Evolutionary conservation across 2,113 vertebrate genomes (phyloP).

Genomic region (Hemichromis elongatus): DNA sequence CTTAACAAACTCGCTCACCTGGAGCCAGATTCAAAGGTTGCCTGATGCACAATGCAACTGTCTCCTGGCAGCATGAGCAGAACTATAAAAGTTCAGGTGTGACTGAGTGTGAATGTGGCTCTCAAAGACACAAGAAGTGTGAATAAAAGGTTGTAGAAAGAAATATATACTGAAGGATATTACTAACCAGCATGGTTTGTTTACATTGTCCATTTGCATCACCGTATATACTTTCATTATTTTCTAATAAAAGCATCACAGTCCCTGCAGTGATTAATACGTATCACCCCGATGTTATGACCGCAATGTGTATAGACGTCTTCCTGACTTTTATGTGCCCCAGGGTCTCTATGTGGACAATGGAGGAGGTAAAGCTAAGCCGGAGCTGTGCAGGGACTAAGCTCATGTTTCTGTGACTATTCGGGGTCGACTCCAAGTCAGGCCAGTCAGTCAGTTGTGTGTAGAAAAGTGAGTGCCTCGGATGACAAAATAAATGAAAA

Average conservation of each 20-base stretch:
- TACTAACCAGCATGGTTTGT: neutral
- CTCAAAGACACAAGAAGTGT: neutral
- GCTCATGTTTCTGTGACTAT: slow-evolving; percentile 63
- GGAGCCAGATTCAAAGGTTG: slow-evolving; percentile 71
- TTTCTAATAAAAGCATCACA: neutral
- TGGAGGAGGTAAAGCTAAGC: slow-evolving; percentile 40
- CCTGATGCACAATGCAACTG: slow-evolving; percentile 26
- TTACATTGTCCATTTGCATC: neutral
- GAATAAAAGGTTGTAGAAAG: neutral
- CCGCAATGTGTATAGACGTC: neutral
- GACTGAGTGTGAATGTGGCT: neutral
- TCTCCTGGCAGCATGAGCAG: slow-evolving; percentile 21
- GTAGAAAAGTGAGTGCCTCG: slow-evolving; percentile 25
- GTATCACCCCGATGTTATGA: neutral
- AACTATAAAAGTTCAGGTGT: slow-evolving; percentile 3
- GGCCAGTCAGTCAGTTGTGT: neutral
- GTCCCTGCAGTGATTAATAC: neutral
- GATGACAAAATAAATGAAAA: slow-evolving; percentile 38
- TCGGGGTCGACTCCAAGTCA: slow-evolving; percentile 33
- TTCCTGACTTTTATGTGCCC: neutral
- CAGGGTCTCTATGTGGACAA: slow-evolving; percentile 9
- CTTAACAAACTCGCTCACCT: slow-evolving; percentile 61
- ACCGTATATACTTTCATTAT: neutral
- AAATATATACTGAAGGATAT: neutral
- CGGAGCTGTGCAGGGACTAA: slow-evolving; percentile 28